Conservation (phyloP, 2,113 vertebrate genomes). For the Craseonycteris thonglongyai region DNA sequence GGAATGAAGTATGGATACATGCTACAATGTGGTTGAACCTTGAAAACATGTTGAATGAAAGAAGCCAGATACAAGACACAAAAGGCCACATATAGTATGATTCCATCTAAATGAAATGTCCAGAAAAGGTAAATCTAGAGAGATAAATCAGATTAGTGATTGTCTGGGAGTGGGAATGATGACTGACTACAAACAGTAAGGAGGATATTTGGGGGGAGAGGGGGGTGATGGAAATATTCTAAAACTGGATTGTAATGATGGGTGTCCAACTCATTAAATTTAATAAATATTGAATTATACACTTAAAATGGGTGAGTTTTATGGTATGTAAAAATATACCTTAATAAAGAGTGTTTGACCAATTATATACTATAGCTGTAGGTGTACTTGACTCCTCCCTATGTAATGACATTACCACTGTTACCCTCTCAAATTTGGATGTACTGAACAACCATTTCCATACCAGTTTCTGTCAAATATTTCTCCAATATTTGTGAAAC, state of each 20-base stretch:
- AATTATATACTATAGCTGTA: neutral
- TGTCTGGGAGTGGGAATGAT: neutral
- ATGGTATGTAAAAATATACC: neutral
- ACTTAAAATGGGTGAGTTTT: neutral
- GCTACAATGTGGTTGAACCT: neutral
- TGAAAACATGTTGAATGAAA: neutral
- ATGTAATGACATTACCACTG: neutral
- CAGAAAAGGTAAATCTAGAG: neutral
- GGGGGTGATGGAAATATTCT: neutral
- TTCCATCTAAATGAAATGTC: neutral
- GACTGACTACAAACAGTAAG: neutral
- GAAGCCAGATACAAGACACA: neutral
- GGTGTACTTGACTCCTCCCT: neutral
- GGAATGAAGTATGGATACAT: neutral
- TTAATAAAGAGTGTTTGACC: neutral
- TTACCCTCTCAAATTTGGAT: neutral
- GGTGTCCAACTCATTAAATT: neutral
- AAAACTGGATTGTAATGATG: neutral
- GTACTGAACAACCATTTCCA: neutral
- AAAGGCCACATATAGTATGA: neutral
- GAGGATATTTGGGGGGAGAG: neutral
- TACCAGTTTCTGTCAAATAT: neutral
- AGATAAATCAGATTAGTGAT: neutral
- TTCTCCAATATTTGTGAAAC: slow-evolving; percentile 5
- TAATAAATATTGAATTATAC: neutral